Base-by-base conservation (phyloP, 1,140 invertebrate genomes). In the Microplitis demolitor region DNA sequence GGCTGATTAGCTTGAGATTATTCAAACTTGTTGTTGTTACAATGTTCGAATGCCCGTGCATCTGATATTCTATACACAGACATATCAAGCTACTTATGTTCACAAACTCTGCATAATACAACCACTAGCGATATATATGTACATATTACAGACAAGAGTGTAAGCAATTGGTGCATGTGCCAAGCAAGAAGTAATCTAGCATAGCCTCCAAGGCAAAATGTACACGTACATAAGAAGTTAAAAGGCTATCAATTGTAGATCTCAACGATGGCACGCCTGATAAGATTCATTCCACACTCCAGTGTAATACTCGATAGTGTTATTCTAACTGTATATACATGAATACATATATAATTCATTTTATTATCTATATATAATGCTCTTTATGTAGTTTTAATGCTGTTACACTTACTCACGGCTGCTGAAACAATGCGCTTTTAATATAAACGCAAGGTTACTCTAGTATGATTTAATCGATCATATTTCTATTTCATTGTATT, bases 1-100 rank as follows among this genome's bases (percentile, higher is more conserved):
- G 63, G 69, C 71, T 76, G 74, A 76, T 76, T 76, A 76, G 68
- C 61, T 62, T 37, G 62, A 76, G 74, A 76, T 76, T 76, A 76
- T 75, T 72, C 74, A 66, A 76, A 67, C 24, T 76, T 54, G 67
- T 72, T 70, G 72, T 76, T 76, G 69, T 45, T 6, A 9, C 39
- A 6, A 66, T 71, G 68, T 76, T 76, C 71, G 73, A 76, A 72
- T 76, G 71, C 61, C 68, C 6, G 68, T 70, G 63, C 67, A 76
- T 76, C 74, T 76, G 71, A 73, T 73, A 73, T 68, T 24, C 24
- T 24, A 45, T 6, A 45, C 2, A 45, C 39, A 74, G 56, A 71
- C 63, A 74, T 45, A 45, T 45, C 39, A 45, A 45, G 39, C 39
- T 45, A 8, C 39, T 45, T 45, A 45, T 45, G 39, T 45, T 45